A percentile compares a stretch with the other conserved stretches of the same genome.
These are phyloP conservation scores for Gadopsis marmoratus DNA, from an alignment of 2,797 vertebrate genomes.

Conservation along the genomic window DNA sequence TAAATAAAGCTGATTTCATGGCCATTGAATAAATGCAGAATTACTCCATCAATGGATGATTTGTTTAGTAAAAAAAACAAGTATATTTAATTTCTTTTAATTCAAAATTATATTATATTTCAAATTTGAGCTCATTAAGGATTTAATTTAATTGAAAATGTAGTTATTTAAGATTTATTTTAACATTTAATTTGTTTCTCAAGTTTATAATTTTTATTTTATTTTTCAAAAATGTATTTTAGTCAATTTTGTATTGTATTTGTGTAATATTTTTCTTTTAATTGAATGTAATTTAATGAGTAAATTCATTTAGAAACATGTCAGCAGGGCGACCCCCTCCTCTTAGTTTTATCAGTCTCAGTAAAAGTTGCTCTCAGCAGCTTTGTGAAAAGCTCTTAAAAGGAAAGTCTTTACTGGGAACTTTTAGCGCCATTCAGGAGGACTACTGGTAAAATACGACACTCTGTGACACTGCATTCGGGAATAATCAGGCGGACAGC, in stretches of 20 bases:
- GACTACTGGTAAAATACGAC: neutral
- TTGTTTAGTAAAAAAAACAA: neutral
- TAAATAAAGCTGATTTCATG: neutral
- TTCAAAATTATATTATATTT: neutral
- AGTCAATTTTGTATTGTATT: neutral
- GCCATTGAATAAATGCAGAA: neutral
- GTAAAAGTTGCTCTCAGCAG: neutral
- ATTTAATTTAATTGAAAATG: neutral
- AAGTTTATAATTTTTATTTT: neutral
- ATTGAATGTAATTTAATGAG: neutral
- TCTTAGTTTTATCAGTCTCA: neutral
- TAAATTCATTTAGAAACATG: neutral
- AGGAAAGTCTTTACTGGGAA: neutral
- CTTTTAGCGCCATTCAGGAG: neutral
- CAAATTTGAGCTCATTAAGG: neutral
- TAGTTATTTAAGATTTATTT: neutral
- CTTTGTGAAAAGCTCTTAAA: neutral
- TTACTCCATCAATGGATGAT: too few species aligned
- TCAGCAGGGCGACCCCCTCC: neutral
- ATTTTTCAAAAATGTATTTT: neutral
- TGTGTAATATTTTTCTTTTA: neutral
- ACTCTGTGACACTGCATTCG: neutral
- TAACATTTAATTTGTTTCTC: neutral
- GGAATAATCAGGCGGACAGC: conserved; percentile 62
- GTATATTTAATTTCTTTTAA: neutral